phyloP scores from a whole-genome alignment of 2,888 invertebrate species.

The Melinopterus prodromus region DNA sequence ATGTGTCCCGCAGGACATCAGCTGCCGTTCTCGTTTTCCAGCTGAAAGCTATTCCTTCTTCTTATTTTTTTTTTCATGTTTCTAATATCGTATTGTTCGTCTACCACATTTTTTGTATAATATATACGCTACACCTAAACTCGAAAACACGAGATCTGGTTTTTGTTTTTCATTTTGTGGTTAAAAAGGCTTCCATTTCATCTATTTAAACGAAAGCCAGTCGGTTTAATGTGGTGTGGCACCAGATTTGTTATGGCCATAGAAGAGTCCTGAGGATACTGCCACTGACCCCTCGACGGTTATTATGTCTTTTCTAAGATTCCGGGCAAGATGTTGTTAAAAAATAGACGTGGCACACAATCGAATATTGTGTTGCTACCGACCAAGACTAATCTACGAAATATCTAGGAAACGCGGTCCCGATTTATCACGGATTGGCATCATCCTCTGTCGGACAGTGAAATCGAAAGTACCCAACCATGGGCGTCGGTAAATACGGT shows the following conservation, averaged over 20 bases:
- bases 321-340: neutral
- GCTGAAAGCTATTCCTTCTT: too few relatives aligned
- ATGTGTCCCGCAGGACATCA: too few relatives aligned
- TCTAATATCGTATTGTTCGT: too few relatives aligned
- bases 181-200: too few relatives aligned
- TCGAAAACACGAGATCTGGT: too few relatives aligned
- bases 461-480: neutral
- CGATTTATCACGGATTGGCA: neutral
- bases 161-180: too few relatives aligned
- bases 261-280: neutral
- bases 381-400: neutral
- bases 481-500: too few relatives aligned
- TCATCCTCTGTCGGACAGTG: neutral
- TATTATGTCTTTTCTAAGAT: neutral
- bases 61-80: too few relatives aligned
- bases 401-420: neutral
- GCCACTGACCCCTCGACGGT: neutral
- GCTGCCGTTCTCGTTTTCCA: too few relatives aligned
- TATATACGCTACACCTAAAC: too few relatives aligned
- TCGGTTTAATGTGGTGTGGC: neutral
- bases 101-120: too few relatives aligned
- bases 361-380: neutral
- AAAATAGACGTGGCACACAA: neutral
- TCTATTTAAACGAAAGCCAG: too few relatives aligned
- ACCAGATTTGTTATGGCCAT: neutral